Evolutionary conservation across 1,140 invertebrate species (phyloP).

Genomic region (Lasioglossum baleicum): DNA sequence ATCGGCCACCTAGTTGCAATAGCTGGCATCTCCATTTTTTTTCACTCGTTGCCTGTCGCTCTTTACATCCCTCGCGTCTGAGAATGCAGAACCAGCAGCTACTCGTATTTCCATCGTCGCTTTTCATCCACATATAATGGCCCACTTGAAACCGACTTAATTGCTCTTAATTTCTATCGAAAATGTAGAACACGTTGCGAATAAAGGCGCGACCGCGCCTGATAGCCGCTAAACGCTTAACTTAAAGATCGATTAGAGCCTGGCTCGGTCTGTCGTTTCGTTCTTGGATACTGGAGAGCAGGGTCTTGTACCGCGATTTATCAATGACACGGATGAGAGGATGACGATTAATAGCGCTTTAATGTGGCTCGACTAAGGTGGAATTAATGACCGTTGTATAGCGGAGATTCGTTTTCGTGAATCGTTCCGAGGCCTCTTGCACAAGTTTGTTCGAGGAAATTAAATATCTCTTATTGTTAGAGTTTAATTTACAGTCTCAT

Average conservation of each 20-base stretch:
- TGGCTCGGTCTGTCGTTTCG: background rate
- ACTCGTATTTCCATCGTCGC: background rate
- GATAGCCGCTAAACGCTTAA: slow-evolving; percentile 42
- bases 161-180: slow-evolving; percentile 56
- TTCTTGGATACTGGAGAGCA: too few species aligned
- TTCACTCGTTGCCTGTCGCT: slow-evolving; percentile 5
- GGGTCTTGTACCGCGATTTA: slow-evolving; percentile 3
- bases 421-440: too few species aligned
- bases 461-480: too few species aligned
- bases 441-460: too few species aligned
- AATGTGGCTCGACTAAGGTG: background rate
- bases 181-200: slow-evolving; percentile 41
- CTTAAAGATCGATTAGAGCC: slow-evolving; percentile 34
- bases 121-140: slow-evolving; percentile 23
- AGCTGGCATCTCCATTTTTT: slow-evolving; percentile 1
- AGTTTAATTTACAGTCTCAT: too few species aligned
- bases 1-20: background rate
- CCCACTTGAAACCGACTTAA: slow-evolving; percentile 51
- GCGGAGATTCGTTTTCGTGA: too few species aligned
- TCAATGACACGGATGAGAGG: slow-evolving; percentile 13
- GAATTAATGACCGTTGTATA: background rate
- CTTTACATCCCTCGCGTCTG: slow-evolving; percentile 20
- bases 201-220: slow-evolving; percentile 4
- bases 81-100: slow-evolving; percentile 5
- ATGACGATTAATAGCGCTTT: slow-evolving; percentile 19